phyloP scores from a whole-genome alignment of 2,797 vertebrate genomes.

The Darevskia mixta region DNA sequence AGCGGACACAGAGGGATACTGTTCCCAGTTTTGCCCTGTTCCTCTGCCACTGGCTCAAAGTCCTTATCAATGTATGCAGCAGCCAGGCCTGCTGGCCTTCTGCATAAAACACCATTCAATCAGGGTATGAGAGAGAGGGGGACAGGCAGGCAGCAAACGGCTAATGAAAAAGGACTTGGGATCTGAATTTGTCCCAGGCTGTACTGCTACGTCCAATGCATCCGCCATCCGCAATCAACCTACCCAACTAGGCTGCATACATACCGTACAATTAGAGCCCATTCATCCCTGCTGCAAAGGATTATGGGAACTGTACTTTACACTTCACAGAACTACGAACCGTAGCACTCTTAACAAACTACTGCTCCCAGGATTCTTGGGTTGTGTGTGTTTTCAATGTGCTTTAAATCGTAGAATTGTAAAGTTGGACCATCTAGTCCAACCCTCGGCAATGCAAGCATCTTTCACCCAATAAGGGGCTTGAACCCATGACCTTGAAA shows the following conservation, averaged over 20 bases:
- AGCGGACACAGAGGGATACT: constrained; percentile 71
- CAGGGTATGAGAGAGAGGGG: fast-evolving
- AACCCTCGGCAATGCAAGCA: no score
- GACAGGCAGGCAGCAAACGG: background rate
- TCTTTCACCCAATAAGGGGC: no score
- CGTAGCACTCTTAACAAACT: no score
- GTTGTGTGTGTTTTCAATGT: no score
- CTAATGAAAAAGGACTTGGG: background rate
- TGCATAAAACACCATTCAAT: constrained; percentile 2
- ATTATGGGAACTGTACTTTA: background rate
- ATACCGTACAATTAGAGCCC: no score
- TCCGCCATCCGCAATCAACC: background rate
- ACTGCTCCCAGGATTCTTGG: no score
- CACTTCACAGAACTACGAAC: no score
- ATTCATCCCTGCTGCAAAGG: no score
- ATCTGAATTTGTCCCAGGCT: constrained; percentile 13
- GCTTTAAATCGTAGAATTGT: no score
- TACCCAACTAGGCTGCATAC: no score
- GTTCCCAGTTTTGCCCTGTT: constrained; percentile 76
- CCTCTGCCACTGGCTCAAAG: constrained; percentile 65
- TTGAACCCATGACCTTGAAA: no score
- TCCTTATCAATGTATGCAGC: background rate
- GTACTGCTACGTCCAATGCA: background rate
- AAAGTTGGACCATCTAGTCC: no score
- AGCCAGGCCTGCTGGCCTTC: constrained; percentile 26